phyloP scores from a whole-genome alignment of 2,113 vertebrate genomes.

The Aphelocoma coerulescens region DNA sequence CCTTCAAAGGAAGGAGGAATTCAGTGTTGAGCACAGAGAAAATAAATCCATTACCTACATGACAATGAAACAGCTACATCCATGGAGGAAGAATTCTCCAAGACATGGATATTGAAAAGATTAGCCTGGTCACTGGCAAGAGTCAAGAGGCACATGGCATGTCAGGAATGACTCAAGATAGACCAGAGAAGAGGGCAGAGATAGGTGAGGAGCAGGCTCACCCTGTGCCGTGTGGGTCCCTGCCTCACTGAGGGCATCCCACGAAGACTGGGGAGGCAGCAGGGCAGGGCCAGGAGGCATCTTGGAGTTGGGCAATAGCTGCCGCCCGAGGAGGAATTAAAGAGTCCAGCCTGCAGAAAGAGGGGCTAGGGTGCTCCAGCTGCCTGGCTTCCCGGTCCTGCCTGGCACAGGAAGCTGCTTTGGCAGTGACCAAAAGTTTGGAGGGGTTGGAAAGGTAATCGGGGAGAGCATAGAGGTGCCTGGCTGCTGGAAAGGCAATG shows the following conservation, averaged over 20 bases:
- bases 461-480: background rate
- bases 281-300: rapidly evolving
- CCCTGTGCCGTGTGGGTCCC: background rate
- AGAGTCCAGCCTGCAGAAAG: background rate
- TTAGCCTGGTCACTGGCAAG: background rate
- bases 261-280: rapidly evolving
- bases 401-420: background rate
- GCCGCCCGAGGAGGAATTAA: background rate
- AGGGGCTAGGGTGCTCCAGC: rapidly evolving
- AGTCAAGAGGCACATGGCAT: background rate
- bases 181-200: background rate
- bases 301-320: background rate
- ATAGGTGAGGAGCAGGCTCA: background rate
- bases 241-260: background rate
- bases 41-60: background rate
- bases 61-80: background rate
- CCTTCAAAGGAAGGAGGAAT: background rate
- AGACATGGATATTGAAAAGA: background rate
- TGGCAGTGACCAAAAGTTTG: background rate
- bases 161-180: background rate
- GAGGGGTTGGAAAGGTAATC: background rate
- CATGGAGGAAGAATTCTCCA: rapidly evolving
- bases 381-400: background rate
- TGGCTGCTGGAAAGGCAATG: background rate
- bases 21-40: background rate